Evolutionary conservation across 2,888 invertebrate species (phyloP), one percentile per base, ranked within the genome.

Genomic region (Pollenia labialis): DNA sequence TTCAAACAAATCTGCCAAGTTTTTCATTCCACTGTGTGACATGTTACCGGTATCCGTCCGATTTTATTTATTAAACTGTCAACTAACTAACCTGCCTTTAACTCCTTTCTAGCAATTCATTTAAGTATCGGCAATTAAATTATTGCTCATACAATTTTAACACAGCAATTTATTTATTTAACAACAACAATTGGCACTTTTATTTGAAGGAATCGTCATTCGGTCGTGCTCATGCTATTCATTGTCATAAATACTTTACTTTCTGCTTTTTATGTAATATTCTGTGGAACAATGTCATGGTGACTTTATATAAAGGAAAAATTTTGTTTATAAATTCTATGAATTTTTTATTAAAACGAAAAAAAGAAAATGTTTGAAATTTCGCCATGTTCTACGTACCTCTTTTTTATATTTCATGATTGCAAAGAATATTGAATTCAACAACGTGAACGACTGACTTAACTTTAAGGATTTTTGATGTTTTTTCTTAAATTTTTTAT

Each of bases 321-420:
- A 46, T 32, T 32, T 4, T 69, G n/a, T 7, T 50, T 69, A 0
- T 7, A 62, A 42, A 75, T 62, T 52, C 68, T 32, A 56, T 66
- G 16, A 68, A 68, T 68, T 56, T 77, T 68, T 77, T 23, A 66
- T 77, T 42, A 48, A 58, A 74, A 12, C 16, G n/a, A 7, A 32
- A 44, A 72, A 46, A n/a, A 9, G 12, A 14, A 18, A 52, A 23
- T 74, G 48, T 58, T n/a, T 74, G 60, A 48, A 48, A 60, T 60
- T 52, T 56, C 14, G 56, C 14, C 71, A 52, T 44, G 14, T 44
- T 46, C 14, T 23, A 23, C 10, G 16, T 56, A 23, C 14, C 18
- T 11, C 2, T 11, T 11, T 56, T 18, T 56, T 2, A 11, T 23
- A 14, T 2, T 52, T 16, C 16, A 52, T 8, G 52, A 3, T 9